These are phyloP conservation scores for Pogonomyrmex californicus DNA, from an alignment of 1,140 invertebrate genomes.

Conservation along the genomic window DNA sequence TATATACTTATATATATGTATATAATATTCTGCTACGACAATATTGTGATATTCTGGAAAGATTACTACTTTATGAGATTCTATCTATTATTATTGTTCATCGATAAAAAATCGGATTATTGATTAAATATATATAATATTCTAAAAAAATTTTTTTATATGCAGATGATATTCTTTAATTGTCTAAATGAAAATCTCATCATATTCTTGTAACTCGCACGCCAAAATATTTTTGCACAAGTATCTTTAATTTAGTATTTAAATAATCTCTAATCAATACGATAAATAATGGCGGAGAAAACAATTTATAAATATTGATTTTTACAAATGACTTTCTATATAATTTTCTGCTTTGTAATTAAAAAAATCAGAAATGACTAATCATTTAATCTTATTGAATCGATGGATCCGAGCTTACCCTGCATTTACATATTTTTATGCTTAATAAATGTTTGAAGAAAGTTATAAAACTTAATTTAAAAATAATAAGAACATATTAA, in stretches of 20 bases:
- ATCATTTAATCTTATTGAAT: not conserved
- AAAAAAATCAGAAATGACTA: not conserved
- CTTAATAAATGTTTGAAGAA: not conserved
- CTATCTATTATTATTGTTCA: not conserved
- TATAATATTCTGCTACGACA: not conserved
- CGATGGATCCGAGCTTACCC: not conserved
- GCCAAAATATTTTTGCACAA: not conserved
- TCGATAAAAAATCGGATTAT: not conserved
- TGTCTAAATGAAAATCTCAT: not conserved
- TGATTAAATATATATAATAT: not conserved
- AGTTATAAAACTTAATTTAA: not conserved
- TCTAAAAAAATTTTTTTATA: not conserved
- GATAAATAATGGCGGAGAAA: not conserved
- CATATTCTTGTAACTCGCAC: not conserved
- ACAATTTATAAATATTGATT: not conserved
- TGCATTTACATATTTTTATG: not conserved
- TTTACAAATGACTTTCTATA: not conserved
- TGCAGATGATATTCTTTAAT: not conserved
- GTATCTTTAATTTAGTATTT: not conserved
- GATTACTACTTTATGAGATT: conserved; percentile 1
- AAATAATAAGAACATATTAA: not conserved
- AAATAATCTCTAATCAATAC: not conserved
- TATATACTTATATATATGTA: no score
- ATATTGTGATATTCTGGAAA: conserved; percentile 2
- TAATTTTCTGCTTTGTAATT: not conserved